Conservation (phyloP, 2,113 vertebrate species). For the Sebastes schlegelii region DNA sequence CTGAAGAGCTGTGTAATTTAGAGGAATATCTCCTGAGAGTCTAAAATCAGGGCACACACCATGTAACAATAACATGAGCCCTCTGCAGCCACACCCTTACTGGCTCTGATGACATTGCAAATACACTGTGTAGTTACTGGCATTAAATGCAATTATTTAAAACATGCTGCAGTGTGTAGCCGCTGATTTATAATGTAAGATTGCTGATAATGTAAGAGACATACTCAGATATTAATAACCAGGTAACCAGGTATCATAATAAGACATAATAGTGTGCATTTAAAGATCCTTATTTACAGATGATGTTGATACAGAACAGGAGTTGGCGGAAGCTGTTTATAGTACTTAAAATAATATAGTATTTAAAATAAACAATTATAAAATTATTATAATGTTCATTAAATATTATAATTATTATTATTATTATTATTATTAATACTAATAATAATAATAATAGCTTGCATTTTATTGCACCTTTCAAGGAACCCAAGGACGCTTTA, state of each 20-base stretch:
- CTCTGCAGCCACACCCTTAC: constrained; percentile 56
- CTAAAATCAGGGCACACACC: not conserved
- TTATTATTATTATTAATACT: no score
- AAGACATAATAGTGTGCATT: not conserved
- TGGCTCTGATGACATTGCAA: constrained; percentile 57
- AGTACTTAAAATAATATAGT: not conserved
- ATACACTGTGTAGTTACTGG: constrained; percentile 1
- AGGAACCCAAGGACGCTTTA: no score
- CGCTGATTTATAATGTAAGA: no score
- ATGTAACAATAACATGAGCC: accelerated
- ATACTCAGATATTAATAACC: not conserved
- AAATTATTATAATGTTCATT: not conserved
- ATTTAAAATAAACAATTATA: not conserved
- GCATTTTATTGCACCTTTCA: no score
- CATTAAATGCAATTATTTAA: not conserved
- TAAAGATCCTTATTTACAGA: not conserved
- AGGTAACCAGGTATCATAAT: not conserved
- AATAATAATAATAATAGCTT: no score
- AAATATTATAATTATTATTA: no score
- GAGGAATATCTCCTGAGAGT: constrained; percentile 10
- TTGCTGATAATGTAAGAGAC: no score
- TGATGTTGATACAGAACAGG: not conserved
- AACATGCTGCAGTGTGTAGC: not conserved
- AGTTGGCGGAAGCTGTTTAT: not conserved
- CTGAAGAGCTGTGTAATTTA: not conserved